Conservation (phyloP, 2,113 vertebrate species). For the Aegotheles bennettii region DNA sequence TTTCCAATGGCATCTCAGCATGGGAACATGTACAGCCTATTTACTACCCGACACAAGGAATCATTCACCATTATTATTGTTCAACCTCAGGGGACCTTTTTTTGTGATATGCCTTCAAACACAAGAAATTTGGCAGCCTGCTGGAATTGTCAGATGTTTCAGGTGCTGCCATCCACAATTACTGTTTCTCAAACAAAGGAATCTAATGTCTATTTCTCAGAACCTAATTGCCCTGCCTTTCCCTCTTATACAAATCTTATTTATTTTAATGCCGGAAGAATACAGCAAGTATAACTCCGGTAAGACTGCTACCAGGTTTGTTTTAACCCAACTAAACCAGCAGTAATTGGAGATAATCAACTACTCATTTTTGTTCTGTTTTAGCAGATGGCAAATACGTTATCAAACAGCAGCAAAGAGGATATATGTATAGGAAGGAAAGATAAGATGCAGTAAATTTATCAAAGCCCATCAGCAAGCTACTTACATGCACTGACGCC, state of each 20-base stretch:
- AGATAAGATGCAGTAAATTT: neutral
- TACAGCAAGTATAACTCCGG: neutral
- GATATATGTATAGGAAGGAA: neutral
- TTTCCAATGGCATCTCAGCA: slow-evolving; percentile 61
- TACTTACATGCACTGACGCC: neutral
- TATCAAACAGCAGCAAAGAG: neutral
- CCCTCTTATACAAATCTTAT: neutral
- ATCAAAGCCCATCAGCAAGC: neutral
- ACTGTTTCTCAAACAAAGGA: slow-evolving; percentile 10
- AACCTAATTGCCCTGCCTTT: neutral
- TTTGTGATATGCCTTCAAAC: too few species aligned
- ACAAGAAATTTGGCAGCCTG: slow-evolving; percentile 33
- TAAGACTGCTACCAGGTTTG: neutral
- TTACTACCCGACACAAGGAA: slow-evolving; percentile 21
- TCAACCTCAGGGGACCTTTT: neutral
- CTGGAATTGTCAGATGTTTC: slow-evolving; percentile 42
- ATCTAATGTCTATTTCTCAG: slow-evolving; percentile 9
- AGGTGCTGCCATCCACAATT: slow-evolving; percentile 17
- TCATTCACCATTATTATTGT: neutral
- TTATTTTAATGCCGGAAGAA: neutral
- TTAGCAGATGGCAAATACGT: neutral
- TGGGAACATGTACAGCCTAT: slow-evolving; percentile 4
- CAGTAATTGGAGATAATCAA: neutral
- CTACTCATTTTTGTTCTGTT: neutral
- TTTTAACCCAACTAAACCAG: neutral